phyloP scores from a whole-genome alignment of 2,888 invertebrate species.

The Automeris io region DNA sequence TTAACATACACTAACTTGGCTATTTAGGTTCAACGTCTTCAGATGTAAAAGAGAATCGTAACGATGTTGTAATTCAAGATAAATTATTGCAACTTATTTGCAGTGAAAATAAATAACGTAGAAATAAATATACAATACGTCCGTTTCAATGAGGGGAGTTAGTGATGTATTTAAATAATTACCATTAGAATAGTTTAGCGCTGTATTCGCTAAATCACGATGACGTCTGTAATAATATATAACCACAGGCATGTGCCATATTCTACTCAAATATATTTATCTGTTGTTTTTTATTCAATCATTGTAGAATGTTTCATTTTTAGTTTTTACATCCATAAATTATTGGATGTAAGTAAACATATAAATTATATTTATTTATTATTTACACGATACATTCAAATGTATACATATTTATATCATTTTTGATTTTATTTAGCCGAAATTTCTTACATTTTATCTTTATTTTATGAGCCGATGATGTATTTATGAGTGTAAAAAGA shows the following conservation, averaged over 20 bases:
- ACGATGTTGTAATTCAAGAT: slow-evolving; percentile 2
- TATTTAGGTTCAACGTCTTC: not conserved
- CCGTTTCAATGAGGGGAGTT: not conserved
- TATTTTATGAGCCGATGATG: no score
- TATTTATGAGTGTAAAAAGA: no score
- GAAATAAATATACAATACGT: slow-evolving; percentile 1
- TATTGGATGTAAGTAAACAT: no score
- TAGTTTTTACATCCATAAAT: no score
- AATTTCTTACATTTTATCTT: no score
- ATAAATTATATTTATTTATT: no score
- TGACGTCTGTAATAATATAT: not conserved
- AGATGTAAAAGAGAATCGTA: not conserved
- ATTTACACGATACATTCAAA: no score
- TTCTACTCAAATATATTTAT: not conserved
- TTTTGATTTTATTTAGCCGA: no score
- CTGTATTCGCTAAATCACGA: not conserved
- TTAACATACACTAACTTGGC: not conserved
- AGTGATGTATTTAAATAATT: slow-evolving; percentile 1
- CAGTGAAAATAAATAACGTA: not conserved
- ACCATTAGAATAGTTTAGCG: not conserved
- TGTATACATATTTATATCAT: no score
- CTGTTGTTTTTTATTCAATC: no score
- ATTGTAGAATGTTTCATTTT: not conserved
- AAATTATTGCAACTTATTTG: slow-evolving; percentile 1
- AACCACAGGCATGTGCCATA: not conserved